Evolutionary conservation across 2,797 vertebrate species (phyloP), one percentile per base, ranked within the genome.

Genomic region (Melanotaenia parkinsoni): DNA sequence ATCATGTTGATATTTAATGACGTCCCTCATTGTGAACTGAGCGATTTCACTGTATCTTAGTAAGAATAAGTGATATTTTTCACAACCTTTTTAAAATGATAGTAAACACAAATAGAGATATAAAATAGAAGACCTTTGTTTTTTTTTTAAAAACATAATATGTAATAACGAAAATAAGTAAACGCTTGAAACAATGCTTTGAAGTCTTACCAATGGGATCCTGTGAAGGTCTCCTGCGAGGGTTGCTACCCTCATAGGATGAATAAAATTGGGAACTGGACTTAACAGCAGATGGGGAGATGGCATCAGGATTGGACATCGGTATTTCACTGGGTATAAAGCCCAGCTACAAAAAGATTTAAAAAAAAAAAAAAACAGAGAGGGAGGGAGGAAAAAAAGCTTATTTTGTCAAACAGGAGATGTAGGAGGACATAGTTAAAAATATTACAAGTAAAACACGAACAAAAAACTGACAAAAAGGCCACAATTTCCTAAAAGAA

Each of bases 261-360:
- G 90, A 59, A 84, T 97, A 99, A 92, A 96, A 98, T 77, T 96
- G 96, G 33, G 96, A 92, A 30, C 87, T 87, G 1, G 95, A 87
- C 91, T 99, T 99, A 70, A 94, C 82, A 28, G 95, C 96, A 0
- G 96, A 94, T 1, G 96, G 96, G 45, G 98, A 97, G 12, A 97
- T 94, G 0, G 96, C 92, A 86, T 95, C 95, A 0, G 97, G 95
- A 72, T 94, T 96, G n/a, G 94, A 78, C 67, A 98, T 95, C 73
- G 94, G 92, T 87, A 98, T 95, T 28, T 99, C 97, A 0, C 94
- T 89, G 40, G 96, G 92, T 85, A 98, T 91, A 85, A 97, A 98
- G 85, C 95, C 89, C 3, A 93, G 81, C 96, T 98, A 53, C 22
- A 68, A n/a, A 79, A 0, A 50, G 24, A 40, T 1, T n/a, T n/a